A percentile compares a stretch with the other conserved stretches of the same genome.
Conservation (phyloP, 2,888 invertebrate species). For the Anorthoa munda region DNA sequence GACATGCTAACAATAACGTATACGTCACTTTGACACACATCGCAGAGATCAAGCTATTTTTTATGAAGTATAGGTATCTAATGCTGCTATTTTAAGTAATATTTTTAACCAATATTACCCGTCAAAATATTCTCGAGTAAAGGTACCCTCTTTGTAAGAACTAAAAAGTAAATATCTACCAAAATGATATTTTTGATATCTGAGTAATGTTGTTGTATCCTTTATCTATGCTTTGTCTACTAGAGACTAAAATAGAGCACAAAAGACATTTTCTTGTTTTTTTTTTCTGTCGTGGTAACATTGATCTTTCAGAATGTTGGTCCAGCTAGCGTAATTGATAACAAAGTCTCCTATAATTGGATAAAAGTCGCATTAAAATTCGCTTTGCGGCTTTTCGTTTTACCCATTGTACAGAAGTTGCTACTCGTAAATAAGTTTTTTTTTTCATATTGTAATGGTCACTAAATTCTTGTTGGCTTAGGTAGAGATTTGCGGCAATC, state of each 20-base stretch:
- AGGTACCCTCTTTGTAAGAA: background rate
- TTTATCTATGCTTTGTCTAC: background rate
- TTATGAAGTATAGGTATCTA: no score
- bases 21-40: no score
- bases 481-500: background rate
- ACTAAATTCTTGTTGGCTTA: no score
- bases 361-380: slow-evolving; percentile 58
- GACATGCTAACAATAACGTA: no score
- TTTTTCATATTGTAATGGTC: slow-evolving; percentile 9
- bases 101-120: no score
- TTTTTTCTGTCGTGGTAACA: background rate
- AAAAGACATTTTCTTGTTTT: background rate
- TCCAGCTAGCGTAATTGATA: slow-evolving; percentile 23
- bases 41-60: no score
- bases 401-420: slow-evolving; percentile 36
- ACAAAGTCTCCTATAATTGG: slow-evolving; percentile 37
- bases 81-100: no score
- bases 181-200: background rate
- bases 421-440: slow-evolving; percentile 28
- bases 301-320: slow-evolving; percentile 4
- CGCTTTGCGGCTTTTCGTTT: slow-evolving; percentile 44
- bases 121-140: background rate
- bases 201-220: background rate
- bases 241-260: background rate
- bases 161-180: background rate